phyloP scores from a whole-genome alignment of 2,888 invertebrate species.

The Bembecia ichneumoniformis region DNA sequence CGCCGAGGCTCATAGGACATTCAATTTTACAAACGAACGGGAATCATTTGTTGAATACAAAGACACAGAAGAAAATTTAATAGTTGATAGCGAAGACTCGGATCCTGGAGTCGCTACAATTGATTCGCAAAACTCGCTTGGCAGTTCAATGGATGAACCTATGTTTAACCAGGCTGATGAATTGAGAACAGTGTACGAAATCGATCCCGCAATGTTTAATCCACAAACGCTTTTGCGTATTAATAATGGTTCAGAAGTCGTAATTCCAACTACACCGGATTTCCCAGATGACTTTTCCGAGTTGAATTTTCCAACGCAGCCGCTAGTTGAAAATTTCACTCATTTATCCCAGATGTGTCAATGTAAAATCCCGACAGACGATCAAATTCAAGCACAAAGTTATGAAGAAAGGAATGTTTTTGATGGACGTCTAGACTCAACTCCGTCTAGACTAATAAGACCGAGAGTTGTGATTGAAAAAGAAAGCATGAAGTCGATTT shows the following conservation, averaged over 20 bases:
- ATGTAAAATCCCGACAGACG: neutral
- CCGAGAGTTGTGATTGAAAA: conserved; percentile 19
- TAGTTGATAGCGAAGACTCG: too few relatives aligned
- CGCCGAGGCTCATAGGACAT: neutral
- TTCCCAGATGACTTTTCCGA: conserved; percentile 27
- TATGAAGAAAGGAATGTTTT: conserved; percentile 1
- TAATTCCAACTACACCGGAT: conserved; percentile 45
- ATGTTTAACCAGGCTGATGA: too few relatives aligned
- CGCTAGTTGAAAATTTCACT: too few relatives aligned
- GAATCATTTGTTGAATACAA: too few relatives aligned
- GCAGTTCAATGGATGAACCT: too few relatives aligned
- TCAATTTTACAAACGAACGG: too few relatives aligned
- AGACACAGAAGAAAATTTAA: too few relatives aligned
- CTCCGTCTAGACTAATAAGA: conserved; percentile 35
- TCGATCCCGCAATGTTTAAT: conserved; percentile 44
- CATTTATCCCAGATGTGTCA: too few relatives aligned
- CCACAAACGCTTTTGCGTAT: conserved; percentile 43
- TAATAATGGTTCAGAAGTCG: conserved; percentile 18
- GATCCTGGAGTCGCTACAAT: too few relatives aligned
- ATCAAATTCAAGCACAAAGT: conserved; percentile 11
- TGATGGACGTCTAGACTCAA: conserved; percentile 11
- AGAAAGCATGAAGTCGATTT: neutral
- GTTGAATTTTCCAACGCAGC: too few relatives aligned
- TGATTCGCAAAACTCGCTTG: too few relatives aligned
- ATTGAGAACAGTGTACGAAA: conserved; percentile 9